These are phyloP conservation scores for Cosmorhoe ocellata DNA, from an alignment of 2,888 invertebrate species.

Conservation along the genomic window DNA sequence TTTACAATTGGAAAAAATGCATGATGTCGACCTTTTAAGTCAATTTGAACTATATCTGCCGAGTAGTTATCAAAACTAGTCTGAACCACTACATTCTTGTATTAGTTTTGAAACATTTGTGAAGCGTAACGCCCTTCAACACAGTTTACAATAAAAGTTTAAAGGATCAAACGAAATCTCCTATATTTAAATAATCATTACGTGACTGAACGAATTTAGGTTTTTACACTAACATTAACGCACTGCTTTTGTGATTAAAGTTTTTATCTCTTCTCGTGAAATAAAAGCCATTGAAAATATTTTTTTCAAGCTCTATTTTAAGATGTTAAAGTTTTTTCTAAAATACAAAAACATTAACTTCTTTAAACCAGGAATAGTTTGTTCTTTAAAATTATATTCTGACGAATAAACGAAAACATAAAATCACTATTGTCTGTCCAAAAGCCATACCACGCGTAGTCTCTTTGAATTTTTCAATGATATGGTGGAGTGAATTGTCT, in stretches of 20 bases:
- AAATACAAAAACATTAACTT: not conserved
- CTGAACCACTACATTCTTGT: conserved; percentile 10
- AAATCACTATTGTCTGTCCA: conserved; percentile 23
- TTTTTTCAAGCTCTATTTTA: conserved; percentile 32
- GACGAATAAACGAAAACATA: conserved; percentile 2
- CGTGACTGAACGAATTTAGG: not conserved
- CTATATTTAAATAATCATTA: too few species aligned
- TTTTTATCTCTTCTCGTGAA: conserved; percentile 48
- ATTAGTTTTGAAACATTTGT: conserved; percentile 1
- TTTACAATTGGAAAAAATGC: conserved; percentile 53
- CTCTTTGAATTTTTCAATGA: conserved; percentile 10
- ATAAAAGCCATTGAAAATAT: conserved; percentile 17
- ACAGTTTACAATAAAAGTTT: too few species aligned
- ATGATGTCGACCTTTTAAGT: conserved; percentile 52
- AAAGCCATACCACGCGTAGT: conserved; percentile 19
- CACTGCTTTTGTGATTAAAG: conserved; percentile 15
- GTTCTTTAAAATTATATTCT: not conserved
- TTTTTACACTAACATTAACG: conserved; percentile 4
- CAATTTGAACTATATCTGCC: conserved; percentile 38
- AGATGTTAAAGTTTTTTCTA: conserved; percentile 6
- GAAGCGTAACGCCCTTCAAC: too few species aligned
- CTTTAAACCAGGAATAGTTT: too few species aligned
- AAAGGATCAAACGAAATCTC: too few species aligned
- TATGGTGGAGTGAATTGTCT: conserved; percentile 22
- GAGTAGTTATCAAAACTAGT: conserved; percentile 46